Percentiles rank a stretch among this genome's conserved stretches.
phyloP scores from a whole-genome alignment of 2,113 vertebrate species.

The Promerops cafer region DNA sequence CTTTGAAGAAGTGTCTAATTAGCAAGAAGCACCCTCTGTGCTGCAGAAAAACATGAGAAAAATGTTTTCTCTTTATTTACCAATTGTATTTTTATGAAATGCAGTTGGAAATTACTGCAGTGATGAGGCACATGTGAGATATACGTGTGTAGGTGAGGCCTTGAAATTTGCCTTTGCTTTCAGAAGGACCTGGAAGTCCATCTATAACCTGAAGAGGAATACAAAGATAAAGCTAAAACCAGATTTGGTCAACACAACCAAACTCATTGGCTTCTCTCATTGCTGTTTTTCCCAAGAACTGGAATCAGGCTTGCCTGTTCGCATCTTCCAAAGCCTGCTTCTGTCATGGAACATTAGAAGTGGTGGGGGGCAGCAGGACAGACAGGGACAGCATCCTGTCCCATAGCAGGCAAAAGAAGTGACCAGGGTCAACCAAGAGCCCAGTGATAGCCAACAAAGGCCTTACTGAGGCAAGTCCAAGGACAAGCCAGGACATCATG shows the following conservation, averaged over 20 bases:
- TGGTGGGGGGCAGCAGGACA: background rate
- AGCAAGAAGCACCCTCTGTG: background rate
- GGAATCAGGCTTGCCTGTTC: background rate
- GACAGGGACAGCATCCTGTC: background rate
- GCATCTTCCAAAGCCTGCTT: background rate
- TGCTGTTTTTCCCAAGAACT: background rate
- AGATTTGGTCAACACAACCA: background rate
- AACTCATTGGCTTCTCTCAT: background rate
- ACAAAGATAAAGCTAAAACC: background rate
- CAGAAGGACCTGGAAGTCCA: background rate
- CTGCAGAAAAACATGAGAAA: background rate
- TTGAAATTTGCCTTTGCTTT: background rate
- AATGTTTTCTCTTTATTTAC: background rate
- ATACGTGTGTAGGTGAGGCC: rapidly evolving
- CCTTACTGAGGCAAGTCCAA: background rate
- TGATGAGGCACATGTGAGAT: background rate
- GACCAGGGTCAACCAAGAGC: background rate
- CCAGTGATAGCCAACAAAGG: background rate
- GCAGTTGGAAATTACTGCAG: background rate
- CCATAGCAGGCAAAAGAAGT: background rate
- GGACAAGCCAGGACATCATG: background rate
- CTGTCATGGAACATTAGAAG: background rate
- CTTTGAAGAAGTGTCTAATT: background rate
- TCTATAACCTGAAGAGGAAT: background rate
- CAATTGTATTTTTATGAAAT: background rate